These are phyloP conservation scores for Lophochroa leadbeateri DNA, from an alignment of 2,113 vertebrate genomes.

Conservation along the genomic window DNA sequence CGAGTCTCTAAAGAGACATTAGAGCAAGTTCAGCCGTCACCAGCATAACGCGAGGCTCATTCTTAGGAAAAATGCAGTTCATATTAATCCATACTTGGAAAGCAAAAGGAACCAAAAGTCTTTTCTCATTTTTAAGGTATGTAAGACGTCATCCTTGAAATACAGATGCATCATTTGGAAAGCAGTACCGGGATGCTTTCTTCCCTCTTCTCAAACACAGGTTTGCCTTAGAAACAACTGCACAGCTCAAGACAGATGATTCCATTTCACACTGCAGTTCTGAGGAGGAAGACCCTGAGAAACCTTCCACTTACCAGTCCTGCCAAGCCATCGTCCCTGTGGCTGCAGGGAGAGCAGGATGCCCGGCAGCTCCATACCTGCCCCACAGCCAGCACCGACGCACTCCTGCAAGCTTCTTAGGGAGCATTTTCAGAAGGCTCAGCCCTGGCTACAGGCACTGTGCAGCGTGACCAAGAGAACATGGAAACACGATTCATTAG, in stretches of 20 bases:
- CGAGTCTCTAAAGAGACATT: background rate
- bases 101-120: background rate
- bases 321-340: background rate
- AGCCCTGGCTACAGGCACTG: conserved; percentile 56
- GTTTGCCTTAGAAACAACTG: background rate
- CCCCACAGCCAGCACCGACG: background rate
- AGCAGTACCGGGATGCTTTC: background rate
- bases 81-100: conserved; percentile 9
- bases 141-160: background rate
- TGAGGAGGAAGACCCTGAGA: background rate
- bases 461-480: conserved; percentile 53
- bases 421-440: conserved; percentile 53
- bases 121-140: background rate
- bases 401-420: conserved; percentile 17
- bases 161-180: background rate
- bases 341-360: conserved; percentile 38
- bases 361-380: background rate
- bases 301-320: background rate
- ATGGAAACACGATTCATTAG: conserved; percentile 54
- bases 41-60: background rate
- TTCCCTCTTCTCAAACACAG: background rate
- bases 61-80: background rate
- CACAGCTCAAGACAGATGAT: background rate
- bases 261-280: background rate
- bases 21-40: background rate